phyloP scores from a whole-genome alignment of 2,888 invertebrate species.

The Hirtodrosophila histrioides region DNA sequence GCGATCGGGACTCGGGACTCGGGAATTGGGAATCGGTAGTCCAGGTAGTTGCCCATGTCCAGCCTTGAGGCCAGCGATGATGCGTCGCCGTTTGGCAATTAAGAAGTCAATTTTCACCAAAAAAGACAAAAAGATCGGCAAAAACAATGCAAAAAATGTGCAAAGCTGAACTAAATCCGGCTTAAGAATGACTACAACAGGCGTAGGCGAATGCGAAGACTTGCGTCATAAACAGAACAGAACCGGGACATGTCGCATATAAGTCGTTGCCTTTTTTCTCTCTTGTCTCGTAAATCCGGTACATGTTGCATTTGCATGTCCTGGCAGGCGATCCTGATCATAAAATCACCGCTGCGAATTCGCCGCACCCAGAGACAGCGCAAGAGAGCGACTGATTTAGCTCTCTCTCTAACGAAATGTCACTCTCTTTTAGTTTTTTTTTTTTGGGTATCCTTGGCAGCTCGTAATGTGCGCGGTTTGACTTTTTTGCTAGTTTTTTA shows the following conservation, averaged over 20 bases:
- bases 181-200: slow-evolving; percentile 66
- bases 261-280: slow-evolving; percentile 8
- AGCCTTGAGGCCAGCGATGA: slow-evolving; percentile 45
- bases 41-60: slow-evolving; percentile 28
- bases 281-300: slow-evolving; percentile 21
- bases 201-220: slow-evolving; percentile 21
- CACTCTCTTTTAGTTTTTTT: not conserved
- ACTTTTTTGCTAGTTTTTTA: slow-evolving; percentile 71
- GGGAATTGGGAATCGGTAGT: not conserved
- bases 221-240: slow-evolving; percentile 72
- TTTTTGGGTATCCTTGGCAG: slow-evolving; percentile 52
- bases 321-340: slow-evolving; percentile 15
- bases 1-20: not conserved
- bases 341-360: slow-evolving; percentile 48
- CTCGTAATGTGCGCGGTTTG: slow-evolving; percentile 63
- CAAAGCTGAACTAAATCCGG: slow-evolving; percentile 78
- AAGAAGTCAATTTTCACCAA: slow-evolving; percentile 78
- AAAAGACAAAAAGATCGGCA: slow-evolving; percentile 52
- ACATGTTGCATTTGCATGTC: slow-evolving; percentile 50
- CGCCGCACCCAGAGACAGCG: slow-evolving; percentile 47
- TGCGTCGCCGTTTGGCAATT: slow-evolving; percentile 54
- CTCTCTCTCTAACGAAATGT: not conserved
- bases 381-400: not conserved
- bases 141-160: slow-evolving; percentile 74
- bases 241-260: not conserved